Percentiles rank a stretch among this genome's conserved stretches.
Evolutionary conservation across 2,113 vertebrate genomes (phyloP).

Genomic region (Colaptes auratus): DNA sequence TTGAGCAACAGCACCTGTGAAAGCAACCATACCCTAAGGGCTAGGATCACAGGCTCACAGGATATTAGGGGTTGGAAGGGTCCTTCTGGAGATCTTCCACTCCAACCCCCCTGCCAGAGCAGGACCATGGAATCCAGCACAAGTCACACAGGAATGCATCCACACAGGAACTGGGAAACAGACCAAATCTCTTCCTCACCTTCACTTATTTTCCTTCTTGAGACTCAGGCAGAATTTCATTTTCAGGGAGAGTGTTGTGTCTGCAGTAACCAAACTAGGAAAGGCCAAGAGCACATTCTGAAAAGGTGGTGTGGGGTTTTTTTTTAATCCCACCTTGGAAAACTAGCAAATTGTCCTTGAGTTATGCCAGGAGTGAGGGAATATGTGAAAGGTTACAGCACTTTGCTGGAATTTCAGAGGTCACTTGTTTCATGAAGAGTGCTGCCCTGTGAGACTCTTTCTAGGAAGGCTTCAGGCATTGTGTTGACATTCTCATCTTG

Average conservation of each 20-base stretch:
- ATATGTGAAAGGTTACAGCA: not conserved
- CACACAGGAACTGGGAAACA: not conserved
- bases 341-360: fast-evolving
- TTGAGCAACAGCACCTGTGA: not conserved
- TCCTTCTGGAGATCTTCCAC: too few relatives aligned
- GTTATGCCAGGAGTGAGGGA: not conserved
- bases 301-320: not conserved
- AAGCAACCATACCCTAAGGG: not conserved
- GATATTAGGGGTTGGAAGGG: too few relatives aligned
- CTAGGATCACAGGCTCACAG: too few relatives aligned
- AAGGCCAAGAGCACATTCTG: not conserved
- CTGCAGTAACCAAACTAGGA: not conserved
- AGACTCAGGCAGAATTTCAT: not conserved
- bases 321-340: not conserved
- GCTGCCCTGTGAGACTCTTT: not conserved
- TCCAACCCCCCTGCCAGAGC: too few relatives aligned
- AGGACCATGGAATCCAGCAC: too few relatives aligned
- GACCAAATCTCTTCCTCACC: not conserved
- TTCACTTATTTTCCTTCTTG: not conserved
- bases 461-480: not conserved
- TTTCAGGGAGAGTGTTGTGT: not conserved
- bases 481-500: not conserved
- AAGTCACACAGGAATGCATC: too few relatives aligned
- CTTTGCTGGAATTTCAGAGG: not conserved
- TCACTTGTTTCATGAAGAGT: not conserved